Evolutionary conservation across 2,888 invertebrate species (phyloP), one percentile per base, ranked within the genome.

Genomic region (Agrochola lota): DNA sequence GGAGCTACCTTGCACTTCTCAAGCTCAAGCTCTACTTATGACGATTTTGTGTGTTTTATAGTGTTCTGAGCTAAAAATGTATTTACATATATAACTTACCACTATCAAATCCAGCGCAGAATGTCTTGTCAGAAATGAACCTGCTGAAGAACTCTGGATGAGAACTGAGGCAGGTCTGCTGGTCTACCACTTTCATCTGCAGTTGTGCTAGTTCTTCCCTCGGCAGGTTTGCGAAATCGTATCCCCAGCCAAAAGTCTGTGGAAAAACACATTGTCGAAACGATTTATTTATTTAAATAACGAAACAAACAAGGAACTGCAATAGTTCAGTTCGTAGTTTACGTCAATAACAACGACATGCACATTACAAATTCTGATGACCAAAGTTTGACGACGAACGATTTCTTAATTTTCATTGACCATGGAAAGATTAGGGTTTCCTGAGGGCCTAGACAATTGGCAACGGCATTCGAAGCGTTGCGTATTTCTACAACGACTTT

Each of bases 101-200:
- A 15, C 78, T 67, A 8, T 52, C 78, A 75, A 86, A 87, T 7
- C 82, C 85, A 60, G 88, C 88, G 26, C 88, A 88, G 15, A 78
- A 88, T 0, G 82, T 89, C 59, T 78, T 78, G 0, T 84, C 80
- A 1, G 88, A 81, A 20, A 74, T 68, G 30, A 80, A 84, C 2
- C 20, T 60, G 46, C 57, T 69, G 68, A 84, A 84, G 67, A 84
- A 79, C 0, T 81, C 78, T 26, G 15, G 49, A 62, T 79, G 83
- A 8, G 84, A 81, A 1, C 40, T 72, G 57, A 97, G 93, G 90
- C 97, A 97, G 11, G 97, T 97, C 84, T 96, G 94, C 73, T 96
- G 96, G 68, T 97, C 94, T 0, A 97, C 97, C 12, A 97, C 94
- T 0, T 97, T 97, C 97, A 97, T 97, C 81, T 95, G 95, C 0